phyloP scores from a whole-genome alignment of 2,797 vertebrate species.

The Lacerta bilineata region DNA sequence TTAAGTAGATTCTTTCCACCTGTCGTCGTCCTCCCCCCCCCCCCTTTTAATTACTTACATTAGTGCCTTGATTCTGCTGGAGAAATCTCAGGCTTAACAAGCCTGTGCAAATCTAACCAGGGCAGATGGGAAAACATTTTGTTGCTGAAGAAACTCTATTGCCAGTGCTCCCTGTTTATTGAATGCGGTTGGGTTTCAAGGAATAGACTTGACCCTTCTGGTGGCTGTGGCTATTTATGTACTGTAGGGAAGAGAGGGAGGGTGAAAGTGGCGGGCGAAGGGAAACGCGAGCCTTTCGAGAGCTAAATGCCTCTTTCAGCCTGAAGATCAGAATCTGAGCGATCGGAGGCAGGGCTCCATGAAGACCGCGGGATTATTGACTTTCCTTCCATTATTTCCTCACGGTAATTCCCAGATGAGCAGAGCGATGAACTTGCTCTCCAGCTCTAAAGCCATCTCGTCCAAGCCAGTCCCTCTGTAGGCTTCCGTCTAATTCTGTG shows the following conservation, averaged over 20 bases:
- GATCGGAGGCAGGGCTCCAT: neutral
- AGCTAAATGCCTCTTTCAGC: neutral
- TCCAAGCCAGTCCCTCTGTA: neutral
- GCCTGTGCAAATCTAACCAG: rapidly evolving
- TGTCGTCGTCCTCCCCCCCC: neutral
- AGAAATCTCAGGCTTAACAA: neutral
- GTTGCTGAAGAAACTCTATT: neutral
- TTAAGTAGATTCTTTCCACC: neutral
- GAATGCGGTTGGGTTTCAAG: neutral
- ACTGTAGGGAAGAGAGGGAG: neutral
- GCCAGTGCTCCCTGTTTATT: neutral
- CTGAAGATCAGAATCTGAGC: neutral
- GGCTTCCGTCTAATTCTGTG: too few relatives aligned
- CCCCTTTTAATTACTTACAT: too few relatives aligned
- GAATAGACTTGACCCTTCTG: neutral
- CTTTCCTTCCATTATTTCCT: neutral
- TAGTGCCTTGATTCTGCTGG: neutral
- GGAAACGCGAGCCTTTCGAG: neutral
- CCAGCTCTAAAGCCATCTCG: too few relatives aligned
- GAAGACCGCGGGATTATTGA: too few relatives aligned
- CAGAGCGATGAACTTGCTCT: too few relatives aligned
- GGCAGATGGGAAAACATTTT: neutral
- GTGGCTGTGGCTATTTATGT: neutral
- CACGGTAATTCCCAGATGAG: neutral
- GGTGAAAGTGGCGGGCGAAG: neutral